Evolutionary conservation across 1,140 invertebrate species (phyloP), one percentile per base, ranked within the genome.

Genomic region (Eriosoma lanigerum): DNA sequence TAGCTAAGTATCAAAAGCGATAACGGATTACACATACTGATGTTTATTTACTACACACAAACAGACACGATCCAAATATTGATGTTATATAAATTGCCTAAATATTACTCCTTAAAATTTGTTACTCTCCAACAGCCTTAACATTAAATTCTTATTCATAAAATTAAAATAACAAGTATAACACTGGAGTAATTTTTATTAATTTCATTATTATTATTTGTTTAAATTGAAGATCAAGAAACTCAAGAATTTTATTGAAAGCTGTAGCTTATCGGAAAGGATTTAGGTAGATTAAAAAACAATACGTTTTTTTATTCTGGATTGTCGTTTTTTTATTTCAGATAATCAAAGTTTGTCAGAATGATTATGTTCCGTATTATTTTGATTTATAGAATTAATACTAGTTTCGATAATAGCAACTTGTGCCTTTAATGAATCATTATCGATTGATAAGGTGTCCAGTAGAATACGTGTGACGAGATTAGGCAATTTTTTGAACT

Each of bases 231-330:
- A 56, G 52, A 8, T 15, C 52, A 17, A 56, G 52, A 15, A 19
- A 21, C 3, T 56, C 52, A 56, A 56, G 4, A 56, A 21, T 8
- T 56, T 17, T 8, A 56, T 56, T 56, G 15, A n/a, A n/a, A n/a
- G n/a, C n/a, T n/a, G n/a, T n/a, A n/a, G n/a, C n/a, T 56, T 15
- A 21, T 56, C 52, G 52, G 52, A 56, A 56, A 15, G 52, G 52
- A 56, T 56, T 56, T 15, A 21, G 52, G 52, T 8, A 21, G 52
- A 56, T 56, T 56, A 56, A 56, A 56, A 8, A 56, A 15, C 52
- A 56, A 56, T 19, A 56, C 52, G n/a, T n/a, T 56, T 56, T 56
- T 56, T 56, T 56, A 15, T 5, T 56, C 52, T 56, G 52, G 52
- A 56, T 56, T 8, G 52, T 56, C 52, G 52, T 8, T 56, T 15